Conservation (phyloP, 2,888 invertebrate species). For the Aleiodes testaceus region DNA sequence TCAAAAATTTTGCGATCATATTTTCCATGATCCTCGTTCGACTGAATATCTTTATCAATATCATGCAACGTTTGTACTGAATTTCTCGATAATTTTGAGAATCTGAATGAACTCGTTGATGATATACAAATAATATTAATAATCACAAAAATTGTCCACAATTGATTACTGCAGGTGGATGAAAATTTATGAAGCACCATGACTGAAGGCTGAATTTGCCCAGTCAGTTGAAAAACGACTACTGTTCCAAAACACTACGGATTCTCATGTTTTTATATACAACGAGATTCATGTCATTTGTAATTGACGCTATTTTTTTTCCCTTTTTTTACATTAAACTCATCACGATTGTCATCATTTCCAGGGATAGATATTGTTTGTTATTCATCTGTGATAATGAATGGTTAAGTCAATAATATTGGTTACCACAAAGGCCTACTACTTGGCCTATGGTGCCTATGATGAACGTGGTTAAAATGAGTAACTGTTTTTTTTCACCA, state of each 20-base stretch:
- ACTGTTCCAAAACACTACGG: constrained; percentile 41
- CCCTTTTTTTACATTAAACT: constrained; percentile 45
- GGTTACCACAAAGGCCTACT: not conserved
- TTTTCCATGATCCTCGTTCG: constrained; percentile 49
- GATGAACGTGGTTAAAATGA: constrained; percentile 14
- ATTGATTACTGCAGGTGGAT: not conserved
- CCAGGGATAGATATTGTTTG: constrained; percentile 16
- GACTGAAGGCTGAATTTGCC: constrained; percentile 19
- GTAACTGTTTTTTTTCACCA: constrained; percentile 34
- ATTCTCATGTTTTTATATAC: constrained; percentile 63
- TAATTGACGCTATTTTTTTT: constrained; percentile 54
- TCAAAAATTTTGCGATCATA: constrained; percentile 60
- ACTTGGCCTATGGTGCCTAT: constrained; percentile 18
- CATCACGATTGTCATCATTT: constrained; percentile 69
- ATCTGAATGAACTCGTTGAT: constrained; percentile 8
- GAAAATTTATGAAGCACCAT: constrained; percentile 12
- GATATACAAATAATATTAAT: not conserved
- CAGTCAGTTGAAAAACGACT: constrained; percentile 28
- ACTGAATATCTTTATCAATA: constrained; percentile 52
- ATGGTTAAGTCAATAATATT: constrained; percentile 32
- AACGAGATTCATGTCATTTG: constrained; percentile 66
- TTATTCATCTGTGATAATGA: constrained; percentile 26
- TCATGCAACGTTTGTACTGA: constrained; percentile 44
- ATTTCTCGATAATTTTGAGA: constrained; percentile 42
- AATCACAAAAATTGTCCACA: constrained; percentile 18